Percentiles rank a stretch among this genome's conserved stretches.
These are phyloP conservation scores for Paragorgia papillata DNA, from an alignment of 92 coral and sea anemone genomes.

Conservation along the genomic window DNA sequence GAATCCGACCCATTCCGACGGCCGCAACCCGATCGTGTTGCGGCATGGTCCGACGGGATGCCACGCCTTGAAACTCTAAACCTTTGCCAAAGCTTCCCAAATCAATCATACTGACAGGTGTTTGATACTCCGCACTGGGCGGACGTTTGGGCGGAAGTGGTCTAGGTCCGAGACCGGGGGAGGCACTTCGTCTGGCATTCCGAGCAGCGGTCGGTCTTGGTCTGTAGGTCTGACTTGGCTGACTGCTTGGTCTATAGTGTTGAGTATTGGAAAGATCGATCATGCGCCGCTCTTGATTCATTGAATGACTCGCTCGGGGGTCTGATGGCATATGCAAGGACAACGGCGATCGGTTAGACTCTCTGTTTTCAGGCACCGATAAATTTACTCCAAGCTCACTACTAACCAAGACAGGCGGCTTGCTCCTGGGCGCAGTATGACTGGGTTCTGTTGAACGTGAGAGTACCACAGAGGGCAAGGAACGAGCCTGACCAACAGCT, in stretches of 20 bases:
- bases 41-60: neutral
- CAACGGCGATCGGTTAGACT: constrained; percentile 26
- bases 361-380: constrained; percentile 11
- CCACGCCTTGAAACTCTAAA: neutral
- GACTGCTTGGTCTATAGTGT: constrained; percentile 8
- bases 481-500: neutral
- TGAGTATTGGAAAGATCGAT: constrained; percentile 26
- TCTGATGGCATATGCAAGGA: constrained; percentile 23
- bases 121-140: neutral
- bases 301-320: neutral
- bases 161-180: constrained; percentile 30
- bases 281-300: constrained; percentile 17
- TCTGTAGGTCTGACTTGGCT: neutral
- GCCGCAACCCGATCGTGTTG: neutral
- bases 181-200: neutral
- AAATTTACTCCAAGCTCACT: neutral
- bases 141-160: neutral
- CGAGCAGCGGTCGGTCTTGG: neutral
- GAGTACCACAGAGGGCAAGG: neutral
- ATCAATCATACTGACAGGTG: constrained; percentile 24
- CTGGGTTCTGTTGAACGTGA: neutral
- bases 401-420: constrained; percentile 26
- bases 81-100: constrained; percentile 31
- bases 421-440: constrained; percentile 41
- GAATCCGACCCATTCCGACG: neutral